Conservation (phyloP, 2,797 vertebrate genomes). For the Gallinago stenura region DNA sequence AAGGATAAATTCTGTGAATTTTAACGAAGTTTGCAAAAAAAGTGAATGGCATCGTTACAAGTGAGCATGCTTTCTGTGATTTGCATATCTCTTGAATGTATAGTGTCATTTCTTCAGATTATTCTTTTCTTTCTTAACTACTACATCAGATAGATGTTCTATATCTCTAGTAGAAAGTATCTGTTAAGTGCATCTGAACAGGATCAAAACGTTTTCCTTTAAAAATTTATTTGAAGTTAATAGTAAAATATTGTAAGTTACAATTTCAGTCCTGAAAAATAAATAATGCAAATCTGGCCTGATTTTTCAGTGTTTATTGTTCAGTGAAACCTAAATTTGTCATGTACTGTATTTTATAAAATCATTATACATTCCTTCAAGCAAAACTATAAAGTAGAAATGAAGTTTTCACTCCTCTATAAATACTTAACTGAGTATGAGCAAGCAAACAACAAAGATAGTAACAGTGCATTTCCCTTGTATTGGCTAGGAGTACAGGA, state of each 20-base stretch:
- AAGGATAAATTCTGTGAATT: constrained; percentile 49
- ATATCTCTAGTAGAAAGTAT: constrained; percentile 37
- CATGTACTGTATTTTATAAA: background rate
- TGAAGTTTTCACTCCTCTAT: background rate
- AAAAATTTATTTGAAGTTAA: background rate
- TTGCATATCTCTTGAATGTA: constrained; percentile 6
- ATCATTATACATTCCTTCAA: background rate
- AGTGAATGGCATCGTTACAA: constrained; percentile 47
- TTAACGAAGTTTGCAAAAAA: constrained; percentile 1
- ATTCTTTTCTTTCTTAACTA: constrained; percentile 29
- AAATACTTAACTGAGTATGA: background rate
- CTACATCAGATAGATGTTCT: constrained; percentile 43
- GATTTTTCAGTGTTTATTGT: background rate
- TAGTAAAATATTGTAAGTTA: constrained; percentile 4
- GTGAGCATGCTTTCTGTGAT: constrained; percentile 70
- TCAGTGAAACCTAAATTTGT: background rate
- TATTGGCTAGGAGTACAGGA: constrained; percentile 70
- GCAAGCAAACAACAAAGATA: background rate
- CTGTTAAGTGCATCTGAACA: constrained; percentile 71
- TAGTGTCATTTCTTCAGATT: constrained; percentile 46
- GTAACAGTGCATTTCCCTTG: constrained; percentile 66
- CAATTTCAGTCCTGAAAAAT: background rate
- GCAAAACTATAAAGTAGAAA: constrained; percentile 11
- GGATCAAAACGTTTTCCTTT: constrained; percentile 29
- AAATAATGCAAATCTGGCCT: background rate